Evolutionary conservation across 2,113 vertebrate genomes (phyloP).

Genomic region (Hucho hucho): DNA sequence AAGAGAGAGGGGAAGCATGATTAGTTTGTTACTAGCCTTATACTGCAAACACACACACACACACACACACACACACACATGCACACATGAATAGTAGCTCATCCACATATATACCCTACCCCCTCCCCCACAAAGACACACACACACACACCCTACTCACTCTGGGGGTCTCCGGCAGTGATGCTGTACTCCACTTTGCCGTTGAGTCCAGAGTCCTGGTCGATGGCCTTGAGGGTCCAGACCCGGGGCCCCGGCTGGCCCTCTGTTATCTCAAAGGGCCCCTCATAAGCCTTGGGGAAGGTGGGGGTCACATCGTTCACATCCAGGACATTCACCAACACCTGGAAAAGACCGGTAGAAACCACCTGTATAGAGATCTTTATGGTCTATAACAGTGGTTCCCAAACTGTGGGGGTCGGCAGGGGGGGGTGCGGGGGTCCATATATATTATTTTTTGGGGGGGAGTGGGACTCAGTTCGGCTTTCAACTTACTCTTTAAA

Average conservation of each 20-base stretch:
- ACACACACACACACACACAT: too few species aligned
- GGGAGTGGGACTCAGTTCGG: too few species aligned
- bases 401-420: too few species aligned
- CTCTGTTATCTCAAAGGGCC: conserved; percentile 90
- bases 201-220: conserved; percentile 87
- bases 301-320: conserved; percentile 92
- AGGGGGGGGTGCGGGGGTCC: too few species aligned
- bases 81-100: too few species aligned
- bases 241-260: conserved; percentile 93
- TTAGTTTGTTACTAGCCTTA: neutral
- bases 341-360: conserved; percentile 64
- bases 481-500: too few species aligned
- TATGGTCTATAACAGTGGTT: too few species aligned
- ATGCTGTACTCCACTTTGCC: conserved; percentile 98
- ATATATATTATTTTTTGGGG: too few species aligned
- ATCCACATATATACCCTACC: conserved; percentile 1
- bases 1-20: neutral
- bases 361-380: too few species aligned
- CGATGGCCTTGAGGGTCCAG: conserved; percentile 86
- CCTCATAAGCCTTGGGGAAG: conserved; percentile 86
- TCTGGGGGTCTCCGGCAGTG: conserved; percentile 83
- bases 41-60: neutral
- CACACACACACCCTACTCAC: conserved; percentile 69
- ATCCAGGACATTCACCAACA: conserved; percentile 91
- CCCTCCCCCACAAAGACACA: neutral